phyloP scores from a whole-genome alignment of 2,888 invertebrate genomes.

The Archips xylosteana region DNA sequence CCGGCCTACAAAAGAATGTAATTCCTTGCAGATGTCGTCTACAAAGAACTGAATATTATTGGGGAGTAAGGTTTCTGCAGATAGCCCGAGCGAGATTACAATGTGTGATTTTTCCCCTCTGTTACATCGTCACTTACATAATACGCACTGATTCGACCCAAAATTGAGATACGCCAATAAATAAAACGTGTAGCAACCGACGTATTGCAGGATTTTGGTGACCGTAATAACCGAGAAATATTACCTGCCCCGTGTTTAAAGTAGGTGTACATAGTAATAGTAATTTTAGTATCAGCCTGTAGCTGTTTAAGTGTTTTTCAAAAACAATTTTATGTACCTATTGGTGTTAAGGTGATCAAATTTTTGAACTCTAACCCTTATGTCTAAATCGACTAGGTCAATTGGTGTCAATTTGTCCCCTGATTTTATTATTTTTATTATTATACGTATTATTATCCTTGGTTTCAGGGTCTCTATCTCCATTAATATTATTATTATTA shows the following conservation, averaged over 20 bases:
- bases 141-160: slow-evolving; percentile 22
- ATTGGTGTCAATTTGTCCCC: too few relatives aligned
- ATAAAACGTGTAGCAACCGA: slow-evolving; percentile 13
- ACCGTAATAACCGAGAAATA: slow-evolving; percentile 19
- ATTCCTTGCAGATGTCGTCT: slow-evolving; percentile 68
- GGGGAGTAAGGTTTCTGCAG: slow-evolving; percentile 49
- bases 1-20: slow-evolving; percentile 66
- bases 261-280: slow-evolving; percentile 17
- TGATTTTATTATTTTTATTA: too few relatives aligned
- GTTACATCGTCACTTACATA: slow-evolving; percentile 40
- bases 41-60: slow-evolving; percentile 68
- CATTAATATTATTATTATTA: too few relatives aligned
- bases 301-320: background rate
- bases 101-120: slow-evolving; percentile 48
- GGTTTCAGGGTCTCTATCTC: too few relatives aligned
- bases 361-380: too few relatives aligned
- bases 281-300: slow-evolving; percentile 1
- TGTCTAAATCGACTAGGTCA: too few relatives aligned
- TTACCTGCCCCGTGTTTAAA: slow-evolving; percentile 11
- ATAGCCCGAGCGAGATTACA: slow-evolving; percentile 53
- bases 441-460: too few relatives aligned
- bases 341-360: too few relatives aligned
- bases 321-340: background rate
- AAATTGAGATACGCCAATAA: slow-evolving; percentile 32
- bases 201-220: slow-evolving; percentile 13